Evolutionary conservation across 2,888 invertebrate genomes (phyloP).

Genomic region (Mesorhabditis belari): DNA sequence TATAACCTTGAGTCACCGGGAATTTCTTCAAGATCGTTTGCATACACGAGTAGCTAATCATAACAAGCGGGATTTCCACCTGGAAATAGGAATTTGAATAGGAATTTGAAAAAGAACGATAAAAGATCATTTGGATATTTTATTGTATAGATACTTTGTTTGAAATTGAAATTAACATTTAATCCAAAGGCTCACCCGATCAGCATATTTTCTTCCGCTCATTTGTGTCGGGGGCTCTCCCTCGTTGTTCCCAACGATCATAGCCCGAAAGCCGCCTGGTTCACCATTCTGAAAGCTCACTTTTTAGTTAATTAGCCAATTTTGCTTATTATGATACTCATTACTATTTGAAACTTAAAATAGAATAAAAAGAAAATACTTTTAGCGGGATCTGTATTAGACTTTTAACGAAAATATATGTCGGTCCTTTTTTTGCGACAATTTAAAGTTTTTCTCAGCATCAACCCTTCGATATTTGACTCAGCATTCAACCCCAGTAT

Average conservation of each 20-base stretch:
- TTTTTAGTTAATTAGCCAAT: not conserved
- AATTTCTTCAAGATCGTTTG: conserved; percentile 34
- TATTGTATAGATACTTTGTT: not conserved
- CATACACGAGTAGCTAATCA: conserved; percentile 46
- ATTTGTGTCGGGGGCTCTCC: conserved; percentile 39
- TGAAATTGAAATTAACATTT: not conserved
- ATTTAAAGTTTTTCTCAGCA: no score
- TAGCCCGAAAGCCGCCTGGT: conserved; percentile 20
- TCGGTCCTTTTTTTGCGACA: no score
- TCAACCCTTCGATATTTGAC: no score
- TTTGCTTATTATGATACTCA: conserved; percentile 11
- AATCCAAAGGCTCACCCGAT: conserved; percentile 9
- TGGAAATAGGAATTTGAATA: not conserved
- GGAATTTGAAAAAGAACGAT: no score
- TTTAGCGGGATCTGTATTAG: no score
- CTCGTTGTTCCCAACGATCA: conserved; percentile 43
- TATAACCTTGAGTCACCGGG: conserved; percentile 6
- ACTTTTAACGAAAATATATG: no score
- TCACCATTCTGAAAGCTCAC: conserved; percentile 9
- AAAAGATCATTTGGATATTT: no score
- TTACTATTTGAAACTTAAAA: not conserved
- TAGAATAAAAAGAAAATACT: not conserved
- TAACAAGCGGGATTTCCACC: conserved; percentile 42
- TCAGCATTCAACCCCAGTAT: no score
- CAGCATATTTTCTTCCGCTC: conserved; percentile 38